Evolutionary conservation across 2,797 vertebrate genomes (phyloP), one percentile per base, ranked within the genome.

Genomic region (Hoplostethus mediterraneus): DNA sequence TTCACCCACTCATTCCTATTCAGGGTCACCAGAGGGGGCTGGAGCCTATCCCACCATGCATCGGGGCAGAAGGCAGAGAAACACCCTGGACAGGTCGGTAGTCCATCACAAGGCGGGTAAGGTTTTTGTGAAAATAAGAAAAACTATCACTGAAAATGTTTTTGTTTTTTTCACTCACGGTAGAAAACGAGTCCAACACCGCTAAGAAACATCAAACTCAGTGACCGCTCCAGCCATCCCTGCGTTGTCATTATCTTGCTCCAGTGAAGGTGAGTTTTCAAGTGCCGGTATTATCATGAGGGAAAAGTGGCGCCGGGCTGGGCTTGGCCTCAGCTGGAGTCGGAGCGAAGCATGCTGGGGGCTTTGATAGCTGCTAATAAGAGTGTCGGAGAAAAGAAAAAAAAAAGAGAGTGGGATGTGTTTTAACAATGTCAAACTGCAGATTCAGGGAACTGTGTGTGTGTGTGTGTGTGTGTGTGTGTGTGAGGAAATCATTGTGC

Each of bases 311-410:
- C 54, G 58, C 10, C 13, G 51, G 13, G 17, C 10, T 54, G 44
- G 10, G 10, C 13, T 49, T 53, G 7, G 2, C 65, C 51, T 51
- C 33, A 52, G 68, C 36, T 61, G 17, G n/a, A 54, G 62, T 12
- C 48, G 36, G 21, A 62, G 38, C 17, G 31, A 68, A 44, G 16
- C 30, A 30, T 28, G 81, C 64, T 48, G 48, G 13, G 52, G 1
- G 47, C 60, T 80, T 64, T 76, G 56, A 75, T 71, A 66, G 64
- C 52, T 62, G 59, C 61, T 76, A 73, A 79, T 80, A 70, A 67
- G 28, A 77, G 51, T 9, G 42, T 61, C 2, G 54, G 16, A 52
- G 10, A 13, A 44, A 13, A 44, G 7, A 36, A 36, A 3, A 71
- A 47, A 47, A 38, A 72, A 4, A 45, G 47, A 33, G 21, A 31